Conservation (phyloP, 2,113 vertebrate species). For the Takifugu bimaculatus region DNA sequence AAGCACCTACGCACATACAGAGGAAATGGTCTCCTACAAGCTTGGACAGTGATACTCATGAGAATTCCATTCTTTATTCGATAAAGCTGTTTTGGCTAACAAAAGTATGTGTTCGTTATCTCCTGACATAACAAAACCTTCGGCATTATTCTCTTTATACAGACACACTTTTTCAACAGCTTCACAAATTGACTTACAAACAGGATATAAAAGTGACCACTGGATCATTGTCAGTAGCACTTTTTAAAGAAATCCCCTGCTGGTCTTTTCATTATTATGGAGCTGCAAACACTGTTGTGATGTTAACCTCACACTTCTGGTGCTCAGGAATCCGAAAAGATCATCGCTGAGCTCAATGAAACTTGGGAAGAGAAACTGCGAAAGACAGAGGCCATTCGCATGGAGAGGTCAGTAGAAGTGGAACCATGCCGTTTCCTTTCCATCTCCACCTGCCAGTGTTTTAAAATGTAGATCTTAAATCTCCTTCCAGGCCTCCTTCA, state of each 20-base stretch:
- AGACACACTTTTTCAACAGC: no score
- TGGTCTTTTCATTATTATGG: not conserved
- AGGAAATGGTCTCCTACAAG: conserved; percentile 40
- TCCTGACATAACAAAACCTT: no score
- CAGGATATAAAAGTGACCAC: no score
- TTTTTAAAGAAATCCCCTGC: no score
- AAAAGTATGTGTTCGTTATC: no score
- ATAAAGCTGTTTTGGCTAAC: not conserved
- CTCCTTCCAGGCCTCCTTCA: conserved; percentile 17
- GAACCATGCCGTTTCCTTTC: conserved; percentile 2
- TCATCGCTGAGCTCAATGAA: conserved; percentile 95
- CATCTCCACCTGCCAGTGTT: conserved; percentile 1
- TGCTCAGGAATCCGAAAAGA: conserved; percentile 95
- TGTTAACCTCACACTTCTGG: not conserved
- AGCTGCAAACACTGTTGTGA: not conserved
- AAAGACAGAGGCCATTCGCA: conserved; percentile 96
- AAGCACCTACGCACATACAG: conserved; percentile 59
- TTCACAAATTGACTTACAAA: no score
- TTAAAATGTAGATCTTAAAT: not conserved
- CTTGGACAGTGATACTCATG: conserved; percentile 9
- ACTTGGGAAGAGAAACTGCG: conserved; percentile 88
- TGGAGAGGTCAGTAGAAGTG: conserved; percentile 86
- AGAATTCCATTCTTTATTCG: conserved; percentile 3
- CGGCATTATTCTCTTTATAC: no score
- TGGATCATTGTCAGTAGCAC: no score